Evolutionary conservation across 2,113 vertebrate genomes (phyloP).

Genomic region (Romanogobio albipinnatus): DNA sequence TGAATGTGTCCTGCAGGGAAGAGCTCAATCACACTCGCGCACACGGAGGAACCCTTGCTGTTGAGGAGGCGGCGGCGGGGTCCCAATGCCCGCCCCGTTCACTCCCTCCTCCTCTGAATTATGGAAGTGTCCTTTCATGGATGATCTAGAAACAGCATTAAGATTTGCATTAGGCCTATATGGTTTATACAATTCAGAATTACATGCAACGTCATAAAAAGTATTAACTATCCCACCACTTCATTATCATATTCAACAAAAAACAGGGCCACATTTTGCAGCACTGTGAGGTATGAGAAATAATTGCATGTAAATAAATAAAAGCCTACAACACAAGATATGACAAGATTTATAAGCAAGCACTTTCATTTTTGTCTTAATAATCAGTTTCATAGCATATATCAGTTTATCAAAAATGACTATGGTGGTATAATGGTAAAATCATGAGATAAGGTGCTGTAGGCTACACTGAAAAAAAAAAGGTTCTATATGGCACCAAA

Average conservation of each 20-base stretch:
- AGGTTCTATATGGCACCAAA: too few species aligned
- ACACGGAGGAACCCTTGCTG: constrained; percentile 4
- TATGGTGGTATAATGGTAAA: neutral
- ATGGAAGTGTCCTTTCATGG: neutral
- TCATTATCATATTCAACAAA: neutral
- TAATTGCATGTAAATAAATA: neutral
- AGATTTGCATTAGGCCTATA: neutral
- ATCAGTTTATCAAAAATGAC: neutral
- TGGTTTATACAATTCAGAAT: neutral
- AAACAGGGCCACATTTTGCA: neutral
- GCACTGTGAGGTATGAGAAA: neutral
- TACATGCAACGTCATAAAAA: neutral
- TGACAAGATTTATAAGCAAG: neutral
- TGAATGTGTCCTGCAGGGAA: constrained; percentile 42
- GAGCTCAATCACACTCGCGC: constrained; percentile 39
- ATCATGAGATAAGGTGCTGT: neutral
- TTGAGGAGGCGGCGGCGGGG: constrained; percentile 35
- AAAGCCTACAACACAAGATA: neutral
- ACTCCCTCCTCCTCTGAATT: neutral
- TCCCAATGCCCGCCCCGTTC: constrained; percentile 47
- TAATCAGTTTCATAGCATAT: neutral
- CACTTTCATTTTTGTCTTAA: neutral
- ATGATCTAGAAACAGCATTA: neutral
- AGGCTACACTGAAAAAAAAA: too few species aligned
- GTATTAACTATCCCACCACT: neutral